Evolutionary conservation across 2,888 invertebrate genomes (phyloP).

Genomic region (Tinea pellionella): DNA sequence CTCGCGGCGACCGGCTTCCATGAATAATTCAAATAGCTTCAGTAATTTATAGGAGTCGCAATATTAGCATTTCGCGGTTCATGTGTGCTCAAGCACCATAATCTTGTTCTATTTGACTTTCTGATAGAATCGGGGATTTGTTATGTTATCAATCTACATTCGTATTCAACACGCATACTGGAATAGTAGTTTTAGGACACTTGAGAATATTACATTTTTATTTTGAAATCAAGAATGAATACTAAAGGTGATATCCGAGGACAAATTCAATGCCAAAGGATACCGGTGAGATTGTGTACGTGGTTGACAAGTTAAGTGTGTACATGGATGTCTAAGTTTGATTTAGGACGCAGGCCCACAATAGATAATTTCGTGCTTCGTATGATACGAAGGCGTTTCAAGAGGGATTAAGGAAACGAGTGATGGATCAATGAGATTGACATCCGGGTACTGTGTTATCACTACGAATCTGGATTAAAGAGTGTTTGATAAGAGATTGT

Average conservation of each 20-base stretch:
- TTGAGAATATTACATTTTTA: slow-evolving; percentile 1
- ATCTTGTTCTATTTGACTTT: slow-evolving; percentile 13
- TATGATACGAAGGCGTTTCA: background rate
- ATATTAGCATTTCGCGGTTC: slow-evolving; percentile 16
- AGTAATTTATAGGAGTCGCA: slow-evolving; percentile 27
- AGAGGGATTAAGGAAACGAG: background rate
- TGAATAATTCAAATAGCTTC: slow-evolving; percentile 32
- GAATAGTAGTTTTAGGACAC: background rate
- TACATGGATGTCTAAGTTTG: background rate
- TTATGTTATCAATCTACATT: slow-evolving; percentile 1
- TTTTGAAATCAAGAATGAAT: background rate
- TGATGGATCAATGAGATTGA: slow-evolving; percentile 3
- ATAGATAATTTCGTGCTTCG: background rate
- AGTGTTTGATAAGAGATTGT: background rate
- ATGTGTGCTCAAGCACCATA: slow-evolving; percentile 12
- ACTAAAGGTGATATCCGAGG: background rate
- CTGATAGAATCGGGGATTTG: slow-evolving; percentile 5
- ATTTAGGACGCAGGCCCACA: background rate
- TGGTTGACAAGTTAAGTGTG: background rate
- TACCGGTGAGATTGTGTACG: background rate
- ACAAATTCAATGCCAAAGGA: background rate
- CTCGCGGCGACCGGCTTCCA: slow-evolving; percentile 19
- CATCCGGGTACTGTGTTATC: background rate
- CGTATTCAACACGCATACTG: background rate
- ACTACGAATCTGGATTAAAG: background rate